phyloP scores from a whole-genome alignment of 2,888 invertebrate genomes.

The Agapostemon virescens region DNA sequence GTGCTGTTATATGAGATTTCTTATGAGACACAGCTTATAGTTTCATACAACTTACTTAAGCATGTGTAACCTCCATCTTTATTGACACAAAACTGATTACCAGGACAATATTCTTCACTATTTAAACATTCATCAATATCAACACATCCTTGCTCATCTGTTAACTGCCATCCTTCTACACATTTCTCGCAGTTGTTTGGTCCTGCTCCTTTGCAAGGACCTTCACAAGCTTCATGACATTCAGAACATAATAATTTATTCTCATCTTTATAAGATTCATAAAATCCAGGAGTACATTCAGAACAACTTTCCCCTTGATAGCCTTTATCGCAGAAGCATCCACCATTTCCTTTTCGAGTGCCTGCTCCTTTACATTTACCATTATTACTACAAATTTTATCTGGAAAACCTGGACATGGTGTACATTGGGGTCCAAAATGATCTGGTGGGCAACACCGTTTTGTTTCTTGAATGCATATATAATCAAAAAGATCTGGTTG shows the following conservation, averaged over 20 bases:
- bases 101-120: constrained; percentile 82
- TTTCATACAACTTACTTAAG: constrained; percentile 79
- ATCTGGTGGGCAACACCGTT: constrained; percentile 91
- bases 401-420: constrained; percentile 89
- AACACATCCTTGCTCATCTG: constrained; percentile 88
- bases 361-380: constrained; percentile 94
- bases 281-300: constrained; percentile 88
- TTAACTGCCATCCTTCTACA: constrained; percentile 87
- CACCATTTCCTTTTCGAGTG: constrained; percentile 95
- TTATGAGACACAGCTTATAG: too few relatives aligned
- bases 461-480: constrained; percentile 89
- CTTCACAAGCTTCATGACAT: constrained; percentile 91
- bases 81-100: constrained; percentile 92
- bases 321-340: constrained; percentile 92
- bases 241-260: constrained; percentile 87
- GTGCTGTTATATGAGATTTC: too few relatives aligned
- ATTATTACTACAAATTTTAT: constrained; percentile 89
- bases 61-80: constrained; percentile 92
- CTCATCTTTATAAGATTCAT: constrained; percentile 88
- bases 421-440: constrained; percentile 92
- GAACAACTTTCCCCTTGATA: constrained; percentile 90
- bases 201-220: constrained; percentile 88
- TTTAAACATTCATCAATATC: constrained; percentile 92
- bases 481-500: constrained; percentile 86
- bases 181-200: constrained; percentile 86